phyloP scores from a whole-genome alignment of 2,113 vertebrate genomes.

The Triplophysa tibetana region DNA sequence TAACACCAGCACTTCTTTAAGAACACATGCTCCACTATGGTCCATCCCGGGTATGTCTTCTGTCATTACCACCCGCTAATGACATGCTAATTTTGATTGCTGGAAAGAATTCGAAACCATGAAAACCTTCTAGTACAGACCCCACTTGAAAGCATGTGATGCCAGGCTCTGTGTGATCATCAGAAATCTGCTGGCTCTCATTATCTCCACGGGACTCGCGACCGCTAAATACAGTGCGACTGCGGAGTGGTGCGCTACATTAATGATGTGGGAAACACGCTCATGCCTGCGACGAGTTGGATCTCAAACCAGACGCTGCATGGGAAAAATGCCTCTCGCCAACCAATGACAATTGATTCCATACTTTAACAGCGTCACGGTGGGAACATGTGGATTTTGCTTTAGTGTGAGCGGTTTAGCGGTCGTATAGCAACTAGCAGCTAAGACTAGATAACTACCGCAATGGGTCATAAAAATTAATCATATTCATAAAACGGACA shows the following conservation, averaged over 20 bases:
- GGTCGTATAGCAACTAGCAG: neutral
- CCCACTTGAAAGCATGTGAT: conserved; percentile 34
- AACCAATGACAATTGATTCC: conserved; percentile 34
- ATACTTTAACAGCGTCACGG: conserved; percentile 4
- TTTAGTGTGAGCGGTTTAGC: neutral
- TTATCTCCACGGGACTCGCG: conserved; percentile 36
- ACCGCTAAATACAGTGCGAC: conserved; percentile 45
- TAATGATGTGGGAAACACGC: conserved; percentile 43
- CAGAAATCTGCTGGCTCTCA: conserved; percentile 38
- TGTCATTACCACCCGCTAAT: conserved; percentile 5
- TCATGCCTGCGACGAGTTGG: conserved; percentile 28
- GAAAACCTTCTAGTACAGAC: conserved; percentile 30
- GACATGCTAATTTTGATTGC: conserved; percentile 31
- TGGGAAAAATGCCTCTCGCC: neutral
- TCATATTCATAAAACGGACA: conserved; percentile 18
- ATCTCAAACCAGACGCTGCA: conserved; percentile 29
- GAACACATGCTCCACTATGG: neutral
- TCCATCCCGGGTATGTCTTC: neutral
- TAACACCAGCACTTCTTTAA: neutral
- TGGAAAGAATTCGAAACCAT: conserved; percentile 36
- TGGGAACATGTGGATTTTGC: neutral
- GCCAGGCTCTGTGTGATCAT: conserved; percentile 37
- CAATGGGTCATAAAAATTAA: neutral
- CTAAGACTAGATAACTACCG: neutral
- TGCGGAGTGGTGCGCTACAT: conserved; percentile 23